These are phyloP conservation scores for Megaustenia siamemsis DNA, from an alignment of 2,888 invertebrate species.

Conservation along the genomic window DNA sequence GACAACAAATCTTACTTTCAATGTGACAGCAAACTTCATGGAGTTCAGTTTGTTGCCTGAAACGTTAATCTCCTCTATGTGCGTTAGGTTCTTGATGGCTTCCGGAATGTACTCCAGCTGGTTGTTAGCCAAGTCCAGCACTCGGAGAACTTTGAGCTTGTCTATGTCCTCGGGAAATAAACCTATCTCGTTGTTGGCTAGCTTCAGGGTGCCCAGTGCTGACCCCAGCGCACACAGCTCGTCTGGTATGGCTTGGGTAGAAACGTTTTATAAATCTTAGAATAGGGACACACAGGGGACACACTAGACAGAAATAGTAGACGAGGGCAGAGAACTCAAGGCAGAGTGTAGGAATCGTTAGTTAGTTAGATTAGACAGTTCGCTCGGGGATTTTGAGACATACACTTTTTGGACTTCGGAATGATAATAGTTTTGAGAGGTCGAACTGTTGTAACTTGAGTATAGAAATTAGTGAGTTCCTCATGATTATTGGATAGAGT, in stretches of 20 bases:
- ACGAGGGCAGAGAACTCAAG: too few species aligned
- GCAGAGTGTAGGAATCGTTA: too few species aligned
- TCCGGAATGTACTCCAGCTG: conserved; percentile 73
- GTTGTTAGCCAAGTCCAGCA: conserved; percentile 70
- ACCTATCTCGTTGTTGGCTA: conserved; percentile 70
- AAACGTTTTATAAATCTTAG: neutral
- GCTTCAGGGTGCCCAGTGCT: conserved; percentile 67
- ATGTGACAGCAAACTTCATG: conserved; percentile 71
- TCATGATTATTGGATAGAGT: too few species aligned
- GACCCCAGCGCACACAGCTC: conserved; percentile 81
- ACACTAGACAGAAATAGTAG: too few species aligned
- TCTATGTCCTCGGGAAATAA: conserved; percentile 71
- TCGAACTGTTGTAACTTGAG: too few species aligned
- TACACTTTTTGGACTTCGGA: too few species aligned
- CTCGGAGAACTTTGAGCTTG: conserved; percentile 70
- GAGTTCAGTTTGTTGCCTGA: conserved; percentile 76
- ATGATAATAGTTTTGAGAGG: too few species aligned
- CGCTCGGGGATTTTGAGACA: too few species aligned
- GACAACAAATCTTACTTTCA: conserved; percentile 56
- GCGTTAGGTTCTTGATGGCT: conserved; percentile 70
- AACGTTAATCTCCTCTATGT: conserved; percentile 70
- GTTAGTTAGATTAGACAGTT: too few species aligned
- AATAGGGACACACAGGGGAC: too few species aligned
- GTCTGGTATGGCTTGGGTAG: conserved; percentile 84
- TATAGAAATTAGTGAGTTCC: too few species aligned